Evolutionary conservation across 2,113 vertebrate genomes (phyloP).

Genomic region (Sphaerodactylus townsendi): DNA sequence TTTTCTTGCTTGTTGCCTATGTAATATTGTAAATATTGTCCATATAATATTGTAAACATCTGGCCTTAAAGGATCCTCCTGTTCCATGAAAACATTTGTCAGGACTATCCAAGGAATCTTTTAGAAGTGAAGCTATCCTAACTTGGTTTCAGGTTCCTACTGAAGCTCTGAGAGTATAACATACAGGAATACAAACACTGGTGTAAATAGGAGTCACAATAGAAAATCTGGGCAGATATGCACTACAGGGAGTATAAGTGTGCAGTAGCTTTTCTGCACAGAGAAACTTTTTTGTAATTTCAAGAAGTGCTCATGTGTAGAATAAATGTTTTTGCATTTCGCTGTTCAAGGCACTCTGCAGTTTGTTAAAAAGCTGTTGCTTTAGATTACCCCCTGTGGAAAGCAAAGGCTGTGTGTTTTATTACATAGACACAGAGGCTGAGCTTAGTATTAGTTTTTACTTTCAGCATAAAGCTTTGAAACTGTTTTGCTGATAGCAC

Average conservation of each 20-base stretch:
- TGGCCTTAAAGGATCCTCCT: not conserved
- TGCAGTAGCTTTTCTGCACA: not conserved
- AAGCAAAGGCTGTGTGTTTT: not conserved
- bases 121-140: not conserved
- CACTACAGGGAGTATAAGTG: no score
- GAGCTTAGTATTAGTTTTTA: not conserved
- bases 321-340: not conserved
- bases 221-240: no score
- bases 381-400: slow-evolving; percentile 1
- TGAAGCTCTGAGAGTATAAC: not conserved
- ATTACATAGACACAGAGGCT: not conserved
- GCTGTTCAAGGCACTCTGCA: not conserved
- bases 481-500: not conserved
- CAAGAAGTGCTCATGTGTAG: not conserved
- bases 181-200: not conserved
- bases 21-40: not conserved
- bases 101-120: not conserved
- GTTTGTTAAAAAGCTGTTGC: not conserved
- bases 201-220: not conserved
- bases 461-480: not conserved
- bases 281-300: not conserved
- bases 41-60: not conserved
- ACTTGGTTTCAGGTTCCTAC: not conserved
- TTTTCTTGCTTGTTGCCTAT: not conserved
- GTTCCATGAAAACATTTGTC: not conserved